Conservation (phyloP, 2,113 vertebrate species). For the Haliaeetus leucogaster region DNA sequence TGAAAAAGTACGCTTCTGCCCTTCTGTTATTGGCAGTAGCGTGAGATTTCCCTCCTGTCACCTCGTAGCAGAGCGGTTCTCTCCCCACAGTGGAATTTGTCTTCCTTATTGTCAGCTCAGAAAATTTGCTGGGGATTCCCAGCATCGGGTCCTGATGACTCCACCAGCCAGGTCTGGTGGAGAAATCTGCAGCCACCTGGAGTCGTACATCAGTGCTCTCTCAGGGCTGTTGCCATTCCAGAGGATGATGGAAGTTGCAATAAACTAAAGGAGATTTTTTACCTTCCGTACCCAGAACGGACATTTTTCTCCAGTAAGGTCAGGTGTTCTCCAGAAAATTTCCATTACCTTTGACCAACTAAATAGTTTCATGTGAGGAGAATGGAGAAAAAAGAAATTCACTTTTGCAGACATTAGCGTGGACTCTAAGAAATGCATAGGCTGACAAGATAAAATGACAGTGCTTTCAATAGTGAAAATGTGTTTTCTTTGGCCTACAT, state of each 20-base stretch:
- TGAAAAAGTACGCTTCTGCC: background rate
- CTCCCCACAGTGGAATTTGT: background rate
- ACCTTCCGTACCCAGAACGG: background rate
- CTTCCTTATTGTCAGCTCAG: background rate
- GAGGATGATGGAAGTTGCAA: background rate
- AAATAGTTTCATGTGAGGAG: background rate
- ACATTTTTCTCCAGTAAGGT: background rate
- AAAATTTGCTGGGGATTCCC: background rate
- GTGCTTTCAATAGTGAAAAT: constrained; percentile 6
- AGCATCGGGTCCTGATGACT: background rate
- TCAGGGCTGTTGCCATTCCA: fast-evolving
- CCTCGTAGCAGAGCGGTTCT: background rate
- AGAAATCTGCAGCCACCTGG: background rate
- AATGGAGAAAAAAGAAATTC: background rate
- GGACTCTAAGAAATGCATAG: background rate
- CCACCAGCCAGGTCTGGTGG: background rate
- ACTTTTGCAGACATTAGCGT: background rate
- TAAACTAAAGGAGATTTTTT: background rate
- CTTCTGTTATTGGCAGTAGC: background rate
- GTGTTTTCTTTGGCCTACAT: constrained; percentile 21
- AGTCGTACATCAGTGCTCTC: fast-evolving
- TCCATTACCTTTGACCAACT: background rate
- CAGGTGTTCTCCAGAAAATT: background rate
- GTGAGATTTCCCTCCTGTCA: background rate
- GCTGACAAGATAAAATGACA: background rate